phyloP scores from a whole-genome alignment of 2,888 invertebrate genomes.

The Corbicula japonica region DNA sequence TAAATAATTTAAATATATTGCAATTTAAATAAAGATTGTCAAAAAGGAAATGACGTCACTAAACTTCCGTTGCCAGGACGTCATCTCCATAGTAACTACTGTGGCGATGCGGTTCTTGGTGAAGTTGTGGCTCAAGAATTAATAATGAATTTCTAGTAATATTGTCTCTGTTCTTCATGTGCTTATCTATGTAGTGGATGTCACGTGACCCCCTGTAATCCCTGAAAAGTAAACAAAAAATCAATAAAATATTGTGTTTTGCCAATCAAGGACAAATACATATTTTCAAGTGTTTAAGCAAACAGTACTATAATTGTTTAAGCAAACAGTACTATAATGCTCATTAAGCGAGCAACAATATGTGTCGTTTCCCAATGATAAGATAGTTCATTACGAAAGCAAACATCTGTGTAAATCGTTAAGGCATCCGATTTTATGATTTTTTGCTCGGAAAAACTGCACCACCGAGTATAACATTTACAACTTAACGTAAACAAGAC shows the following conservation, averaged over 20 bases:
- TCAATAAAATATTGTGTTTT: no score
- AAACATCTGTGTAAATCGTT: conserved; percentile 7
- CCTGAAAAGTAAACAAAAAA: conserved; percentile 63
- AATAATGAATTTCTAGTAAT: conserved; percentile 73
- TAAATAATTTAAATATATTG: conserved; percentile 69
- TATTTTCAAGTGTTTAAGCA: no score
- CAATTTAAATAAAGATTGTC: conserved; percentile 58
- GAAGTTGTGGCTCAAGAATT: conserved; percentile 68
- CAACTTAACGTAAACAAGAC: no score
- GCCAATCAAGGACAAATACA: no score
- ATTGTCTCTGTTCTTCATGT: conserved; percentile 69
- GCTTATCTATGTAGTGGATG: conserved; percentile 71
- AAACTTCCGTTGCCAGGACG: conserved; percentile 79
- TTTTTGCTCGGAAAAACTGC: no score
- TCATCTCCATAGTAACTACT: conserved; percentile 75
- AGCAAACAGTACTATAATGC: no score
- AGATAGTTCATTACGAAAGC: conserved; percentile 4
- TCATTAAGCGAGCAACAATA: background rate
- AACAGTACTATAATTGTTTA: no score
- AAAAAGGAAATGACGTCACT: conserved; percentile 61
- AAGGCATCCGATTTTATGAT: conserved; percentile 5
- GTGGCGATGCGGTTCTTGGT: conserved; percentile 67
- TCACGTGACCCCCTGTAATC: conserved; percentile 65
- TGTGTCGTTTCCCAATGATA: background rate
- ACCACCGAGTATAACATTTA: no score